Percentiles rank a stretch among this genome's conserved stretches.
These are phyloP conservation scores for Manis crassicaudata DNA, from an alignment of 2,797 vertebrate species.

Conservation along the genomic window DNA sequence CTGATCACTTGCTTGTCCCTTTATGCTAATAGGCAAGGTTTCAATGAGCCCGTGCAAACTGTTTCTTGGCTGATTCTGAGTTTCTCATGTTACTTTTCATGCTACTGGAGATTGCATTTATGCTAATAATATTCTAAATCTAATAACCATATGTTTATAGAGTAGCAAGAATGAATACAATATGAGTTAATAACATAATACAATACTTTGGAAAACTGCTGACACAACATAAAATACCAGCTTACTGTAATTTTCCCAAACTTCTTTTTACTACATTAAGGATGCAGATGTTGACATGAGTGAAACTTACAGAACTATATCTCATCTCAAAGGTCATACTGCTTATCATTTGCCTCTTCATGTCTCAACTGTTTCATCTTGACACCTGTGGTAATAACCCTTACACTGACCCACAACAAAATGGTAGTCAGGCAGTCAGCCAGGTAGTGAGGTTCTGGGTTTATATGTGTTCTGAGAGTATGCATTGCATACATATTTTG, in stretches of 20 bases:
- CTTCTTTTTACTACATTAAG: neutral
- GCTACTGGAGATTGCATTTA: constrained; percentile 64
- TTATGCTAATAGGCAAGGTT: neutral
- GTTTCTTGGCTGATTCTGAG: neutral
- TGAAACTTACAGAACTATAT: neutral
- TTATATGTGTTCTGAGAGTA: no score
- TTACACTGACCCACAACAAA: neutral
- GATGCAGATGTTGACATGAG: neutral
- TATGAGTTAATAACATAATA: constrained; percentile 47
- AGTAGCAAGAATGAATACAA: neutral
- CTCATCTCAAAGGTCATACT: neutral
- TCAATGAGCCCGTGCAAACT: neutral
- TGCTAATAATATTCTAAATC: constrained; percentile 59
- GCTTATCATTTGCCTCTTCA: neutral
- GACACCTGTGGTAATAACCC: neutral
- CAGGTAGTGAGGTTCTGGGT: neutral
- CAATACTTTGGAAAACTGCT: constrained; percentile 47
- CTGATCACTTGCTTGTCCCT: neutral
- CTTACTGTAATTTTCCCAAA: neutral
- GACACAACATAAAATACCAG: neutral
- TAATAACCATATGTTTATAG: constrained; percentile 56
- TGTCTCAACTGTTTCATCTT: neutral
- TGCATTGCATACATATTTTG: no score
- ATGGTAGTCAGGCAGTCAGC: no score
- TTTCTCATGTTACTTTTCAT: constrained; percentile 3